phyloP scores from a whole-genome alignment of 2,888 invertebrate genomes.

The Rhorus exstirpatorius region DNA sequence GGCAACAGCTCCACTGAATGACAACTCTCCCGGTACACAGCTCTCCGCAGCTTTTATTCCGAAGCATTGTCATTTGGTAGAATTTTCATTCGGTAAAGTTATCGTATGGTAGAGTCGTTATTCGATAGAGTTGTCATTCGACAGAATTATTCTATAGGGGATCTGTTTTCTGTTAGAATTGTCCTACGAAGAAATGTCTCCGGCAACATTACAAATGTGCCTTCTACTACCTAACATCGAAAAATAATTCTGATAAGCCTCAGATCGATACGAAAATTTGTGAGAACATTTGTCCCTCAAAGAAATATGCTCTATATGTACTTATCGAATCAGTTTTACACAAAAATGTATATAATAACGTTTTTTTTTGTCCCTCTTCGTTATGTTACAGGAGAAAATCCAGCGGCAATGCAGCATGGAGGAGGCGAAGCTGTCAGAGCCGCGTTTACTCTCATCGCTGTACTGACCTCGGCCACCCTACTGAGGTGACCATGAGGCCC shows the following conservation, averaged over 20 bases:
- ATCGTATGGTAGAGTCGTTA: no score
- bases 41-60: no score
- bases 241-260: not conserved
- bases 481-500: conserved; percentile 84
- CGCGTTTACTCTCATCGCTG: conserved; percentile 77
- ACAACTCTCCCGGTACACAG: no score
- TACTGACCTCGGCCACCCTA: conserved; percentile 79
- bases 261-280: not conserved
- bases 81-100: no score
- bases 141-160: no score
- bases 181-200: no score
- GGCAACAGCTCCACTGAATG: no score
- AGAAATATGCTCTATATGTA: not conserved
- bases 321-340: not conserved
- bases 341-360: not conserved
- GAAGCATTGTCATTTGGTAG: no score
- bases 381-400: conserved; percentile 82
- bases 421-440: conserved; percentile 76
- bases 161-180: no score
- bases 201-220: no score
- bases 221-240: no score
- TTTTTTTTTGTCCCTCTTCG: not conserved
- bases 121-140: no score
- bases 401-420: conserved; percentile 85
- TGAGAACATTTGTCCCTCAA: not conserved